Evolutionary conservation across 2,888 invertebrate genomes (phyloP).

Genomic region (Empis stercorea): DNA sequence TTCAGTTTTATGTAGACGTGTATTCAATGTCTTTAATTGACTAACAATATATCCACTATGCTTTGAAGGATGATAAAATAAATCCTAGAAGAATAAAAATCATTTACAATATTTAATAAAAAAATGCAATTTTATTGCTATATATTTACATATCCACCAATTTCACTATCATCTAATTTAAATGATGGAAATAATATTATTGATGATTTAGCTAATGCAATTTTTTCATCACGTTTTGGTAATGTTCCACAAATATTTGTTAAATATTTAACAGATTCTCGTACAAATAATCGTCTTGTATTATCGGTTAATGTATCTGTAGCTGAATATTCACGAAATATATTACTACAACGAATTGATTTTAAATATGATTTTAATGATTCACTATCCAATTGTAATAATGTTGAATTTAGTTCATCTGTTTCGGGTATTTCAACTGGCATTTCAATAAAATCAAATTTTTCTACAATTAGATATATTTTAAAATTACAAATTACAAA

Average conservation of each 20-base stretch:
- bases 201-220: background rate
- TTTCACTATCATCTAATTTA: background rate
- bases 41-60: background rate
- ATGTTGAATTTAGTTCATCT: too few relatives aligned
- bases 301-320: background rate
- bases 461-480: too few relatives aligned
- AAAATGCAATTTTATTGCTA: background rate
- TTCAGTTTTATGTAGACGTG: too few relatives aligned
- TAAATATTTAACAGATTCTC: background rate
- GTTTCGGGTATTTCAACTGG: too few relatives aligned
- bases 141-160: background rate
- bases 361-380: too few relatives aligned
- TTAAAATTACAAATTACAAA: too few relatives aligned
- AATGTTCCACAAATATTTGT: background rate
- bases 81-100: background rate
- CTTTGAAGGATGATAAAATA: background rate
- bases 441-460: too few relatives aligned
- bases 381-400: too few relatives aligned
- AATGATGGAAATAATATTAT: background rate
- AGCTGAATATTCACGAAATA: background rate
- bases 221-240: background rate
- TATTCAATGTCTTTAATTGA: background rate
- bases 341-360: background rate
- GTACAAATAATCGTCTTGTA: background rate
- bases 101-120: too few relatives aligned